phyloP scores from a whole-genome alignment of 2,888 invertebrate species.

The Lithophane socia region DNA sequence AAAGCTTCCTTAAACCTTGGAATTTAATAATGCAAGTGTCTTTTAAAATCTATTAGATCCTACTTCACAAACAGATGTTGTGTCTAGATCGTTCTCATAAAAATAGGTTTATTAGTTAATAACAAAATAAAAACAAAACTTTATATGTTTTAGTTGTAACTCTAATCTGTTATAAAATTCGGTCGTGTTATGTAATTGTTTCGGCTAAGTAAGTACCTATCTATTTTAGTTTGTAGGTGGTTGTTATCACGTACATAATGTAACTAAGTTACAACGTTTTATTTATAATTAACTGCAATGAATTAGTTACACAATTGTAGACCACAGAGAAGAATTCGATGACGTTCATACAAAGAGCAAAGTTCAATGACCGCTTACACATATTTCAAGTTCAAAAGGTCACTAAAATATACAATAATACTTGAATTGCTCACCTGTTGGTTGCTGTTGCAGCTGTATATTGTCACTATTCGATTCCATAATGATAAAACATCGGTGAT shows the following conservation, averaged over 20 bases:
- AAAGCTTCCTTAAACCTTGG: slow-evolving; percentile 57
- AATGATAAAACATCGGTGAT: slow-evolving; percentile 56
- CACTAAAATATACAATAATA: slow-evolving; percentile 58
- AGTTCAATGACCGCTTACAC: slow-evolving; percentile 74
- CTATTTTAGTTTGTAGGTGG: slow-evolving; percentile 6
- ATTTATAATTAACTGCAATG: slow-evolving; percentile 22
- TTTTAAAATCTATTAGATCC: slow-evolving; percentile 16
- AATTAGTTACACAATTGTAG: slow-evolving; percentile 34
- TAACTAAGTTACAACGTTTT: slow-evolving; percentile 1
- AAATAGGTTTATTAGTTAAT: neutral
- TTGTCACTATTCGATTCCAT: slow-evolving; percentile 79
- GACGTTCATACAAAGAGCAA: slow-evolving; percentile 66
- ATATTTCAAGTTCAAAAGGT: slow-evolving; percentile 69
- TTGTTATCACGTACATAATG: slow-evolving; percentile 16
- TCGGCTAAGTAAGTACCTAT: neutral
- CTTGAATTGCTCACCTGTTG: slow-evolving; percentile 79
- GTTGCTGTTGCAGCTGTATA: slow-evolving; percentile 69
- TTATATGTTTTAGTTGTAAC: neutral
- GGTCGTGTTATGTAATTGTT: slow-evolving; percentile 6
- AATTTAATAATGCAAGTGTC: slow-evolving; percentile 23
- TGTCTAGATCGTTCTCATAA: neutral
- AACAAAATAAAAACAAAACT: slow-evolving; percentile 17
- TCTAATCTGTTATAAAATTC: slow-evolving; percentile 2
- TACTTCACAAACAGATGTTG: slow-evolving; percentile 8
- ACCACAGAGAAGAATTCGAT: slow-evolving; percentile 43